Conservation (phyloP, 2,113 vertebrate genomes). For the Rhinogobius similis region DNA sequence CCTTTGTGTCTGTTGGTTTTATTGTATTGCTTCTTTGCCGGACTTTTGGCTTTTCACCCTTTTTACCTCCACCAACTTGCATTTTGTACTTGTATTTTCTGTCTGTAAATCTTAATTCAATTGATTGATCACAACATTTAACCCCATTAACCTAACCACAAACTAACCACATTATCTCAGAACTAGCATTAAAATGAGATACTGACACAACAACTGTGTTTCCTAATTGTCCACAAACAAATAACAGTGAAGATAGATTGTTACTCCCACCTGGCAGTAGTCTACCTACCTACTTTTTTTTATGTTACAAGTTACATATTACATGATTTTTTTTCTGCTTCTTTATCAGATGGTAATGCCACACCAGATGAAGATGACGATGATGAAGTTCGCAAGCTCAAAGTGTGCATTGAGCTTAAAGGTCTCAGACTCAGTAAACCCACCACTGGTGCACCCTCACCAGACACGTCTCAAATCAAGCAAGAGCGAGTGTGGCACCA, state of each 20-base stretch:
- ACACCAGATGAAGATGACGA: slow-evolving; percentile 53
- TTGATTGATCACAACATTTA: no score
- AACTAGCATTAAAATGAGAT: background rate
- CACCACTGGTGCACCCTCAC: slow-evolving; percentile 72
- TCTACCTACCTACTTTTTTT: background rate
- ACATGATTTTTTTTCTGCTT: background rate
- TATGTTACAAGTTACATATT: background rate
- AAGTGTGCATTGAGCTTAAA: slow-evolving; percentile 98
- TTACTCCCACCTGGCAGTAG: background rate
- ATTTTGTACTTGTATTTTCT: slow-evolving; percentile 13
- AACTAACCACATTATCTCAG: background rate
- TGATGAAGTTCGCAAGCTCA: slow-evolving; percentile 96
- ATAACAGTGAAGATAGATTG: background rate
- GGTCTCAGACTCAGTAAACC: slow-evolving; percentile 96
- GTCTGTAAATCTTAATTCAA: slow-evolving; percentile 11
- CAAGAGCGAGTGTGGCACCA: slow-evolving; percentile 70
- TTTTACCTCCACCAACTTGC: slow-evolving; percentile 42
- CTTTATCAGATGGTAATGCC: slow-evolving; percentile 48
- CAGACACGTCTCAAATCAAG: slow-evolving; percentile 79
- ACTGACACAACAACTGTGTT: background rate
- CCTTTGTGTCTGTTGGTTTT: slow-evolving; percentile 39
- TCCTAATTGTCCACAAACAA: background rate
- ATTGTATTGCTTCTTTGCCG: slow-evolving; percentile 52
- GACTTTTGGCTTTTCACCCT: slow-evolving; percentile 46
- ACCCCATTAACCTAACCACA: no score